Evolutionary conservation across 2,888 invertebrate genomes (phyloP), one percentile per base, ranked within the genome.

Genomic region (Lithophane socia): DNA sequence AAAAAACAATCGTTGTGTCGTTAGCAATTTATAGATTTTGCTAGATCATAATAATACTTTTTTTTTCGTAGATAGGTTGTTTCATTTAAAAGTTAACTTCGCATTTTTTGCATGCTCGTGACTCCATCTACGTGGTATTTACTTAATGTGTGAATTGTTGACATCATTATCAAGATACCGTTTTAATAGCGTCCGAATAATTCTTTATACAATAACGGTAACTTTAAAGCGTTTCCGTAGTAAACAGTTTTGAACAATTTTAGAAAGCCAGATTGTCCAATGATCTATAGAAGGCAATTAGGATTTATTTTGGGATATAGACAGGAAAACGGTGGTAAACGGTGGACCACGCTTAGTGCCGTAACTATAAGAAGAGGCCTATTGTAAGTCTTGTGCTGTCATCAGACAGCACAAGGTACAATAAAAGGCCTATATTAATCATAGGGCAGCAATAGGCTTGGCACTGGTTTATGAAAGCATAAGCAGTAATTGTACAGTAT

Each of bases 161-260:
- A 71, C 71, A 72, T 72, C 68, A 64, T 65, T 74, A 61, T 24
- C 71, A 44, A 49, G 47, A 65, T 74, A 84, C 74, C 73, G 84
- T 79, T 83, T 68, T 75, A 79, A 82, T 75, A 70, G 56, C 75
- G 21, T 52, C 75, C 18, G 61, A 69, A 75, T 75, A 78, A 64
- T 67, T 82, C 63, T 58, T 63, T 71, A 54, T 58, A 64, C 77
- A 71, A n/a, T 82, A 77, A 82, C 77, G 63, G 61, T 47, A 47
- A 68, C 7, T 60, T 52, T 42, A 42, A 66, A 64, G 52, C 2
- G 10, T 67, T 67, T 82, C 24, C 44, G 37, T 47, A 42, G 81
- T 68, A 64, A 81, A 37, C 37, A 47, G 44, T 58, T 58, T 60
- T 56, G 47, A 18, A 61, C 7, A 54, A 21, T 61, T 29, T 37